Conservation (phyloP, 2,888 invertebrate species). For the Orgyia antiqua region DNA sequence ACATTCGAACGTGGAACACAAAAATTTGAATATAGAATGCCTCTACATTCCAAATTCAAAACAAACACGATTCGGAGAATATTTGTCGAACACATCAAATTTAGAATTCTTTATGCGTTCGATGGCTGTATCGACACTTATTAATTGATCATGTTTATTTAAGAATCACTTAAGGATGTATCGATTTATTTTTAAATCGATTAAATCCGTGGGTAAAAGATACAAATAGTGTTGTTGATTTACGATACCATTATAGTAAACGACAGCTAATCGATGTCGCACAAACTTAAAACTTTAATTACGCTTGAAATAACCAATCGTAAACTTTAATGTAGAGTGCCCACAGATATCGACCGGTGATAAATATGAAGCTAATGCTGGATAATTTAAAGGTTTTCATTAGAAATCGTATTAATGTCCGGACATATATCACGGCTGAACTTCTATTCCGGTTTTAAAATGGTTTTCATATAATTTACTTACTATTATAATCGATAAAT, state of each 20-base stretch:
- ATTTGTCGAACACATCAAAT: conserved; percentile 29
- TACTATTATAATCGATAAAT: neutral
- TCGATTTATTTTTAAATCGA: conserved; percentile 49
- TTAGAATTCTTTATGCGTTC: conserved; percentile 24
- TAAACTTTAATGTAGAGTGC: conserved; percentile 51
- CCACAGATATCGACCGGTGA: conserved; percentile 32
- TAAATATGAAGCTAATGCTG: conserved; percentile 29
- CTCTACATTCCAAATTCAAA: conserved; percentile 28
- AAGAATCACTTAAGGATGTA: conserved; percentile 16
- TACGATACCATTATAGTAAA: conserved; percentile 51
- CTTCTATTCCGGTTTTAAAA: conserved; percentile 12
- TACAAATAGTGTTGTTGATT: conserved; percentile 39
- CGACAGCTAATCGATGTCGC: conserved; percentile 47
- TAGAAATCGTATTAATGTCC: conserved; percentile 27
- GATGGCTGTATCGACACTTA: conserved; percentile 10
- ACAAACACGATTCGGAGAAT: conserved; percentile 28
- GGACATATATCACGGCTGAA: conserved; percentile 21
- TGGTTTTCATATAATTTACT: conserved; percentile 1
- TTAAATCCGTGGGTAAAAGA: conserved; percentile 37
- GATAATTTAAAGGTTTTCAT: conserved; percentile 29
- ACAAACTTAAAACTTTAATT: conserved; percentile 58
- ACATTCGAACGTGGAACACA: conserved; percentile 23
- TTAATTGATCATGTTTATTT: conserved; percentile 10
- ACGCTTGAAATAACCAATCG: conserved; percentile 48
- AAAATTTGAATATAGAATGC: conserved; percentile 30